Conservation (phyloP, 2,888 invertebrate genomes). For the Drosophila kokeensis region DNA sequence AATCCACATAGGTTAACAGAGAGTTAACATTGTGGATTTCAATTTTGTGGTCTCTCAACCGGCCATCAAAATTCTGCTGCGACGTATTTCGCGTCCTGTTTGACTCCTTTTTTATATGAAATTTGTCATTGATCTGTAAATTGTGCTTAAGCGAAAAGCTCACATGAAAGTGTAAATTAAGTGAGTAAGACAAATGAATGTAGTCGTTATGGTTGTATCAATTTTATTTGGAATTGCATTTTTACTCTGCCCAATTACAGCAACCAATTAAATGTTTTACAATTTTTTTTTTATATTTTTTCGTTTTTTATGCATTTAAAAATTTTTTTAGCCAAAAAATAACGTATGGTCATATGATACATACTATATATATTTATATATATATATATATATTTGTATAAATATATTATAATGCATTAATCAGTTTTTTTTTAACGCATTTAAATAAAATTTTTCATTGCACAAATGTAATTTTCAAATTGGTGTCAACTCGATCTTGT, state of each 20-base stretch:
- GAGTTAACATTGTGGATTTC: neutral
- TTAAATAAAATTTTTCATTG: constrained; percentile 55
- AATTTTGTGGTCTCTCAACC: neutral
- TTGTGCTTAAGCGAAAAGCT: neutral
- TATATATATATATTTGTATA: constrained; percentile 51
- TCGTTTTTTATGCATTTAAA: constrained; percentile 57
- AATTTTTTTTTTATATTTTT: constrained; percentile 65
- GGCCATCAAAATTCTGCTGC: neutral
- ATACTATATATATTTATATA: constrained; percentile 36
- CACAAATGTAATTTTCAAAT: constrained; percentile 53
- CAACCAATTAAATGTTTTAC: constrained; percentile 71
- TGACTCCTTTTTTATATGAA: neutral
- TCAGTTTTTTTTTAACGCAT: constrained; percentile 47
- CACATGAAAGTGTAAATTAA: neutral
- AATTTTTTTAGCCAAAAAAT: constrained; percentile 68
- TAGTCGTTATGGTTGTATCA: constrained; percentile 62
- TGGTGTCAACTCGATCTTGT: constrained; percentile 35
- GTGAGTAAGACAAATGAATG: constrained; percentile 19
- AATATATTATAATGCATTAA: constrained; percentile 47
- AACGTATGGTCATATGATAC: constrained; percentile 44
- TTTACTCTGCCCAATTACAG: constrained; percentile 67
- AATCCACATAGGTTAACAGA: neutral
- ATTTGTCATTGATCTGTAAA: neutral
- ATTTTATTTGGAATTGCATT: constrained; percentile 79
- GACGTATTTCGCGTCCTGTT: neutral